Evolutionary conservation across 2,888 invertebrate species (phyloP).

Genomic region (Apamea sordens): DNA sequence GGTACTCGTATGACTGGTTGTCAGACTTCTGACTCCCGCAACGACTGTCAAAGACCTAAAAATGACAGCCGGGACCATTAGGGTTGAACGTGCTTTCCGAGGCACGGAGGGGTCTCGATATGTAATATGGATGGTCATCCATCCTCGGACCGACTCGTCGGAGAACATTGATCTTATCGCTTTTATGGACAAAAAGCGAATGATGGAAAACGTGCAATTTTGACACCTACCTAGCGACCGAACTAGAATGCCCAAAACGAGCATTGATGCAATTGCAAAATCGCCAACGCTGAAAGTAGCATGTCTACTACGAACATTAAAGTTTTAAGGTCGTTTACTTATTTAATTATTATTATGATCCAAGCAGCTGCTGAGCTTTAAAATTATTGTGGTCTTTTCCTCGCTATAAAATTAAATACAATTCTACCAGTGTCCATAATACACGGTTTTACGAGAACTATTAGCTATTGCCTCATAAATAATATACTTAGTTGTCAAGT

Average conservation of each 20-base stretch:
- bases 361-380: constrained; percentile 9
- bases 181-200: neutral
- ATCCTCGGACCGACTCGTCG: neutral
- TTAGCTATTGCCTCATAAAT: constrained; percentile 30
- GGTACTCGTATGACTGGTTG: neutral
- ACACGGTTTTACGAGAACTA: constrained; percentile 18
- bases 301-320: neutral
- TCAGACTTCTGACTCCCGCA: neutral
- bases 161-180: neutral
- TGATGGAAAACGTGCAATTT: neutral
- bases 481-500: constrained; percentile 27
- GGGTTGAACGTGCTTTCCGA: too few species aligned
- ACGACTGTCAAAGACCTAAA: neutral
- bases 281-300: neutral
- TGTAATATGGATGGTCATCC: neutral
- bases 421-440: constrained; percentile 23
- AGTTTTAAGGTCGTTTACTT: constrained; percentile 5
- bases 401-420: constrained; percentile 19
- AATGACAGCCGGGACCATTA: neutral
- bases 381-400: neutral
- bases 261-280: constrained; percentile 19
- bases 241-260: neutral
- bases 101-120: neutral
- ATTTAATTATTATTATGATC: neutral
- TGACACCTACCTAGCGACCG: neutral